Evolutionary conservation across 2,113 vertebrate genomes (phyloP).

Genomic region (Dromaius novaehollandiae): DNA sequence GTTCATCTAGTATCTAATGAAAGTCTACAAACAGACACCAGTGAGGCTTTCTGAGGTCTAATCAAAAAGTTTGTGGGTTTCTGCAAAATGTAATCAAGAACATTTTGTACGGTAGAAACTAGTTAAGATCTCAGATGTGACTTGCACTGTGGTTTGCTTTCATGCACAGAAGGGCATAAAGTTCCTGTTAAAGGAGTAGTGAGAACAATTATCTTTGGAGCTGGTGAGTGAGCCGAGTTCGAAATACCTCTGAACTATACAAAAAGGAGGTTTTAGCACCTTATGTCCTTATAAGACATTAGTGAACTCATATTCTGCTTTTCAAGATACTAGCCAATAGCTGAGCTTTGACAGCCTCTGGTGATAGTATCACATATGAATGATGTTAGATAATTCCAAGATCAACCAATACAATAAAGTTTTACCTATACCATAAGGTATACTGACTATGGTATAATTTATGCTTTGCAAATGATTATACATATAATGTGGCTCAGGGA

Average conservation of each 20-base stretch:
- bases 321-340: background rate
- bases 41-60: background rate
- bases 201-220: background rate
- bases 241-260: background rate
- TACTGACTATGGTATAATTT: background rate
- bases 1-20: background rate
- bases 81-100: background rate
- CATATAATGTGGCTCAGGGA: background rate
- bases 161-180: background rate
- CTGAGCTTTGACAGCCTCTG: background rate
- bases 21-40: background rate
- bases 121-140: background rate
- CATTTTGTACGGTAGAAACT: background rate
- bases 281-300: background rate
- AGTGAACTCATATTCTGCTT: background rate
- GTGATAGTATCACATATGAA: background rate
- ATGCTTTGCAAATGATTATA: background rate
- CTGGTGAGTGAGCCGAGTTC: background rate
- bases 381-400: background rate
- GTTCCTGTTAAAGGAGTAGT: background rate
- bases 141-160: background rate
- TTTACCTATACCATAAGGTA: background rate
- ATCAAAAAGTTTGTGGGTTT: background rate
- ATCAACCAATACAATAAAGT: background rate
- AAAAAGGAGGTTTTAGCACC: background rate